Percentiles rank a stretch among this genome's conserved stretches.
These are phyloP conservation scores for Drosophila arizonae DNA, from an alignment of 1,140 invertebrate species.

Conservation along the genomic window DNA sequence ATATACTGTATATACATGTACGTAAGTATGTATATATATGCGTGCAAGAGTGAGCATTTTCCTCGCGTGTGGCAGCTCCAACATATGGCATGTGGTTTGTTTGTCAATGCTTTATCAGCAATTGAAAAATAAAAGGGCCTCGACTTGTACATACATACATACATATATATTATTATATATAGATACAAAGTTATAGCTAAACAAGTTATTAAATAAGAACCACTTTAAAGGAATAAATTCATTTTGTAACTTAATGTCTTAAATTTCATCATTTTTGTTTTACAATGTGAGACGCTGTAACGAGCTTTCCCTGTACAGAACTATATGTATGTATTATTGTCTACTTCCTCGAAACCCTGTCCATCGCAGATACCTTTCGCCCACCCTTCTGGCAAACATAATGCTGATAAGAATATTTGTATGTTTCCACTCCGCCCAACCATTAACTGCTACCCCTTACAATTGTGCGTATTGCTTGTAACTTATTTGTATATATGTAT, in stretches of 20 bases:
- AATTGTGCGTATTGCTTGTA: slow-evolving; percentile 59
- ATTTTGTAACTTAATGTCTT: background rate
- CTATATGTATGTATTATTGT: background rate
- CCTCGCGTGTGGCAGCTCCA: slow-evolving; percentile 77
- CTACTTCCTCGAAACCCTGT: background rate
- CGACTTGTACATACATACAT: background rate
- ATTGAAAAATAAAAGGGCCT: slow-evolving; percentile 49
- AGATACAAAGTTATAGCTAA: no score
- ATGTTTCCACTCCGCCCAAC: slow-evolving; percentile 1
- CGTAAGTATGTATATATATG: slow-evolving; percentile 3
- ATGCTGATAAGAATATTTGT: slow-evolving; percentile 59
- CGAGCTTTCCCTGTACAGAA: background rate
- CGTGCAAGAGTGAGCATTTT: slow-evolving; percentile 33
- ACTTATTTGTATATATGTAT: slow-evolving; percentile 46
- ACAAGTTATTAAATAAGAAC: background rate
- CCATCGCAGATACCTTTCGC: slow-evolving; percentile 37
- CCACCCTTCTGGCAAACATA: slow-evolving; percentile 55
- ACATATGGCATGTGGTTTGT: slow-evolving; percentile 60
- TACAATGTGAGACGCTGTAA: background rate
- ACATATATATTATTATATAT: slow-evolving; percentile 5
- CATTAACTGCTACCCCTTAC: slow-evolving; percentile 29
- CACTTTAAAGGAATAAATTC: background rate
- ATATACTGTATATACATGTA: slow-evolving; percentile 23
- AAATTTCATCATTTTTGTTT: background rate
- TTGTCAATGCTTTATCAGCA: slow-evolving; percentile 48